Evolutionary conservation across 2,113 vertebrate species (phyloP).

Genomic region (Pollimyrus isidori): DNA sequence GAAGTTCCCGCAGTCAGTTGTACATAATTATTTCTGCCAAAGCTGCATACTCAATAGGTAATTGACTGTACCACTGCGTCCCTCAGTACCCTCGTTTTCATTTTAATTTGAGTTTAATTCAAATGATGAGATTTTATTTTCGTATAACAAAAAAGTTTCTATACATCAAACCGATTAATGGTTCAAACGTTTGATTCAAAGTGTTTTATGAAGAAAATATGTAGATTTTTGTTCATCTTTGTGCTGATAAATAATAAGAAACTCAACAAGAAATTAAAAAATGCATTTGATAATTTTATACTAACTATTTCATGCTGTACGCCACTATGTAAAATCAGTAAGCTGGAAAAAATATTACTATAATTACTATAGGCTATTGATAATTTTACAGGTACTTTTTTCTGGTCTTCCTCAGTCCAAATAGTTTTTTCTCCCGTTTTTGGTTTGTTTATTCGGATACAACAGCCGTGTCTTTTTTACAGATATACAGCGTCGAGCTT

Average conservation of each 20-base stretch:
- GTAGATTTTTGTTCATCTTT: not conserved
- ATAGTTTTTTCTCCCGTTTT: not conserved
- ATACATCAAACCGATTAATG: not conserved
- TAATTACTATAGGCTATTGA: not conserved
- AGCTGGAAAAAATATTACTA: not conserved
- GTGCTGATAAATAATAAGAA: not conserved
- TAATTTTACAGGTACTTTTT: not conserved
- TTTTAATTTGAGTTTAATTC: not conserved
- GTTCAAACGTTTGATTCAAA: not conserved
- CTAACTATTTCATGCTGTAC: not conserved
- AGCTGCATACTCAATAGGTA: not conserved
- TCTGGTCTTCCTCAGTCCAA: not conserved
- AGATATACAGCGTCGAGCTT: not conserved
- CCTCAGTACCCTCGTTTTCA: not conserved
- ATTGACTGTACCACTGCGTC: not conserved
- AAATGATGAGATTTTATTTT: not conserved
- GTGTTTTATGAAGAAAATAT: not conserved
- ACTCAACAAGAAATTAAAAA: not conserved
- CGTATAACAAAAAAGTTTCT: not conserved
- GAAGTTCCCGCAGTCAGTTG: not conserved
- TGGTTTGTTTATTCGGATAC: not conserved
- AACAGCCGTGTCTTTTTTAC: not conserved
- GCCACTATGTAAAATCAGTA: not conserved
- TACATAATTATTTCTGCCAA: not conserved
- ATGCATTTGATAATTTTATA: not conserved